Conservation (phyloP, 2,888 invertebrate genomes). For the Parthenolecanium corni region DNA sequence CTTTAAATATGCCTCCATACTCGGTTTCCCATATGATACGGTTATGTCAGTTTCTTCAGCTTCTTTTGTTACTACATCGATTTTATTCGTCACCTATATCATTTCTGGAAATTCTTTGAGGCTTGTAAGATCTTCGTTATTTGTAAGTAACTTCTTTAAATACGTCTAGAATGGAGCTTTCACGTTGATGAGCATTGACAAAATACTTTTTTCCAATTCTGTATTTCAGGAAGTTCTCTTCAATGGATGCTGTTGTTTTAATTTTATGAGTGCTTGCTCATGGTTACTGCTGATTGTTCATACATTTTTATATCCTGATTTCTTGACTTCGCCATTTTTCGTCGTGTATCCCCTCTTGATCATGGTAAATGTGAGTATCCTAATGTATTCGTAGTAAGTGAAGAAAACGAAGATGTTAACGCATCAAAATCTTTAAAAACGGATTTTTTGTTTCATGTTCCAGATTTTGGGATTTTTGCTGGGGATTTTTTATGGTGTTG, state of each 20-base stretch:
- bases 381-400: background rate
- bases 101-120: constrained; percentile 64
- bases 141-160: constrained; percentile 50
- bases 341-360: constrained; percentile 35
- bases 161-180: too few relatives aligned
- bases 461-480: constrained; percentile 69
- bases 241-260: constrained; percentile 61
- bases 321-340: constrained; percentile 59
- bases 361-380: constrained; percentile 54
- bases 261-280: constrained; percentile 66
- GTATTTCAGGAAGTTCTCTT: constrained; percentile 63
- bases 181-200: too few relatives aligned
- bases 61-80: constrained; percentile 62
- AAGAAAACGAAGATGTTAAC: background rate
- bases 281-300: constrained; percentile 70
- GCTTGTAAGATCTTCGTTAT: constrained; percentile 65
- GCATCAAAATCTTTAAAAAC: background rate
- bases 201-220: too few relatives aligned
- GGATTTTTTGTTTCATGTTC: constrained; percentile 38
- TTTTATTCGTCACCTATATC: constrained; percentile 64
- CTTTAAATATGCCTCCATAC: constrained; percentile 54
- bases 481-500: constrained; percentile 62
- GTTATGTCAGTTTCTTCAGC: constrained; percentile 70
- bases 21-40: constrained; percentile 68
- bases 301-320: constrained; percentile 62